Evolutionary conservation across 2,113 vertebrate genomes (phyloP).

Genomic region (Lonchura striata): DNA sequence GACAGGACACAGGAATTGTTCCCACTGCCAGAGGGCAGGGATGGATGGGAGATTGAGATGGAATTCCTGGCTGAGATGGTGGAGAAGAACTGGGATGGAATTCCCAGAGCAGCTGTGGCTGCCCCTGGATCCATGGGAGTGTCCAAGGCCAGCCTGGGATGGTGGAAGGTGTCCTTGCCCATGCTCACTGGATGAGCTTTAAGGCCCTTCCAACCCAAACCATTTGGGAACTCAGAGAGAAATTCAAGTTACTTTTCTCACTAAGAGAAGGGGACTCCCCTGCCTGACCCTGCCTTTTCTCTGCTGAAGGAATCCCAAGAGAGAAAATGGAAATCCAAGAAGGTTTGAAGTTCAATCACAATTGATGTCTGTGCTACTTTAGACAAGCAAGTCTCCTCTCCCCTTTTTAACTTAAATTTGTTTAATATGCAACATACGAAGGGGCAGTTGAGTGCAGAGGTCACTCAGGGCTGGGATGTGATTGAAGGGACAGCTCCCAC

Average conservation of each 20-base stretch:
- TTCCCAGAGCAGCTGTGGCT: neutral
- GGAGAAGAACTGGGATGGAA: accelerated
- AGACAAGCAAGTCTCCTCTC: neutral
- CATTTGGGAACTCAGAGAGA: accelerated
- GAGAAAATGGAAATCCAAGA: neutral
- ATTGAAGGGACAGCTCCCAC: neutral
- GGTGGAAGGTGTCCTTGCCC: neutral
- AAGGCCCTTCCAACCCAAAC: neutral
- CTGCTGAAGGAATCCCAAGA: neutral
- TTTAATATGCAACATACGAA: neutral
- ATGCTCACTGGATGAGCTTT: accelerated
- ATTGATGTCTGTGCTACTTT: neutral
- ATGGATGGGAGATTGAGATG: accelerated
- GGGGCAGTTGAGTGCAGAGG: neutral
- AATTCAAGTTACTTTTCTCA: neutral
- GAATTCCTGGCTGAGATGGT: accelerated
- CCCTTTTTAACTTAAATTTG: neutral
- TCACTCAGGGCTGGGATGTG: neutral
- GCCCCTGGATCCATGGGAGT: neutral
- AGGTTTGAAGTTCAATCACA: neutral
- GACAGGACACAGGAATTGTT: neutral
- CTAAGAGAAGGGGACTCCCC: neutral
- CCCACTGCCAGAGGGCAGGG: neutral
- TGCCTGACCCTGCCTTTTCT: neutral
- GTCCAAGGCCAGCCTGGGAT: neutral